Percentiles rank a stretch among this genome's conserved stretches.
These are phyloP conservation scores for Yponomeuta cagnagella DNA, from an alignment of 2,888 invertebrate species.

Conservation along the genomic window DNA sequence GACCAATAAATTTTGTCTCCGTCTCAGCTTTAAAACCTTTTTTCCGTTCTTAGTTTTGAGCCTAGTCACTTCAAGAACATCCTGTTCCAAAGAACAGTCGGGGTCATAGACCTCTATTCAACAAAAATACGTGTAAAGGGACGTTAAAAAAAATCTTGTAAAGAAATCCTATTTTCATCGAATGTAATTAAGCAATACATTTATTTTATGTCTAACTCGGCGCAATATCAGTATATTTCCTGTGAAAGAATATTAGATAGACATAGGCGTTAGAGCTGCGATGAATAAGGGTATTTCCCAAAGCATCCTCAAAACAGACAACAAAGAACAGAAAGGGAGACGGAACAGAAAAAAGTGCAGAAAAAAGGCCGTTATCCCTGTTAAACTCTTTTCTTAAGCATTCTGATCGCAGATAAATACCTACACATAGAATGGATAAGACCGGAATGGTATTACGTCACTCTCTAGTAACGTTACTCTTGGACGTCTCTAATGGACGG, in stretches of 20 bases:
- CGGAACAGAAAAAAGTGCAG: too few relatives aligned
- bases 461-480: too few relatives aligned
- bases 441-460: too few relatives aligned
- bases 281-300: not conserved
- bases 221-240: not conserved
- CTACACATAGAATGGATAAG: too few relatives aligned
- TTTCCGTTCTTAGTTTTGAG: too few relatives aligned
- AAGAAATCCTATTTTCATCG: not conserved
- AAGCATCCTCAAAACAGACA: not conserved
- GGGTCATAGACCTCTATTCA: not conserved
- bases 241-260: not conserved
- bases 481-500: too few relatives aligned
- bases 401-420: not conserved
- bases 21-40: too few relatives aligned
- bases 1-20: too few relatives aligned
- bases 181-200: constrained; percentile 2
- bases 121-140: not conserved
- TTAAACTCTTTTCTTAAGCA: not conserved
- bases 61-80: not conserved
- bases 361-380: not conserved
- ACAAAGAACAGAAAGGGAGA: too few relatives aligned
- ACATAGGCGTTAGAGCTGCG: not conserved
- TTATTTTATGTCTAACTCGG: not conserved
- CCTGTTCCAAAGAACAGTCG: not conserved
- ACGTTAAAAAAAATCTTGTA: not conserved